These are phyloP conservation scores for Sinocyclocheilus grahami DNA, from an alignment of 2,113 vertebrate genomes.

Conservation along the genomic window DNA sequence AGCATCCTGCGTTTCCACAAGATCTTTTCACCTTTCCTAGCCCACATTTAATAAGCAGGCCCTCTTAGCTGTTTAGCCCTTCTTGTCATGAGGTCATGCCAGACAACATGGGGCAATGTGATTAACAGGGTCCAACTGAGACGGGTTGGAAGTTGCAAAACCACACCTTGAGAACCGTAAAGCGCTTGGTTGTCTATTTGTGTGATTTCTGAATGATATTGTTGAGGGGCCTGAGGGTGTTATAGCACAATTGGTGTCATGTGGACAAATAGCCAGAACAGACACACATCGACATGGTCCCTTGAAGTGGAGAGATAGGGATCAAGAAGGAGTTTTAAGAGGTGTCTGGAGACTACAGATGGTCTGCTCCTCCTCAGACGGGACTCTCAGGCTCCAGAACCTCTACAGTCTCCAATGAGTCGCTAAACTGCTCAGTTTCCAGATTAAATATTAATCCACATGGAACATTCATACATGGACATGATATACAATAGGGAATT, in stretches of 20 bases:
- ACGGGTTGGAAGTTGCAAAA: slow-evolving; percentile 65
- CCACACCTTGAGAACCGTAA: slow-evolving; percentile 47
- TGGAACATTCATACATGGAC: slow-evolving; percentile 63
- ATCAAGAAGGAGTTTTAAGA: slow-evolving; percentile 55
- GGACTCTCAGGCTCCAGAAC: slow-evolving; percentile 73
- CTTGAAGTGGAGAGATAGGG: slow-evolving; percentile 51
- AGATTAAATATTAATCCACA: slow-evolving; percentile 79
- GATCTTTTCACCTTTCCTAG: slow-evolving; percentile 83
- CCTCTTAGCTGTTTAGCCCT: slow-evolving; percentile 48
- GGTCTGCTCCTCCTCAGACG: slow-evolving; percentile 55
- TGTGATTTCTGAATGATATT: not conserved
- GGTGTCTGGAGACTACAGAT: slow-evolving; percentile 59
- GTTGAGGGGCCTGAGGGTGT: not conserved
- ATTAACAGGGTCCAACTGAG: slow-evolving; percentile 67
- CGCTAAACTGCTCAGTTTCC: slow-evolving; percentile 73
- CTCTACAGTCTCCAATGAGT: slow-evolving; percentile 72
- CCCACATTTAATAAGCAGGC: slow-evolving; percentile 76
- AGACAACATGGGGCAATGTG: slow-evolving; percentile 58
- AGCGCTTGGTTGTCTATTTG: slow-evolving; percentile 12
- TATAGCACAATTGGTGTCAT: slow-evolving; percentile 6
- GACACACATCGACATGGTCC: slow-evolving; percentile 12
- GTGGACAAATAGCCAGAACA: slow-evolving; percentile 28
- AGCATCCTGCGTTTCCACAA: slow-evolving; percentile 86
- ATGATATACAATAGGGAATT: slow-evolving; percentile 69
- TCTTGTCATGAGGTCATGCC: slow-evolving; percentile 54